These are phyloP conservation scores for Elephas maximus DNA, from an alignment of 2,113 vertebrate genomes.

Conservation along the genomic window DNA sequence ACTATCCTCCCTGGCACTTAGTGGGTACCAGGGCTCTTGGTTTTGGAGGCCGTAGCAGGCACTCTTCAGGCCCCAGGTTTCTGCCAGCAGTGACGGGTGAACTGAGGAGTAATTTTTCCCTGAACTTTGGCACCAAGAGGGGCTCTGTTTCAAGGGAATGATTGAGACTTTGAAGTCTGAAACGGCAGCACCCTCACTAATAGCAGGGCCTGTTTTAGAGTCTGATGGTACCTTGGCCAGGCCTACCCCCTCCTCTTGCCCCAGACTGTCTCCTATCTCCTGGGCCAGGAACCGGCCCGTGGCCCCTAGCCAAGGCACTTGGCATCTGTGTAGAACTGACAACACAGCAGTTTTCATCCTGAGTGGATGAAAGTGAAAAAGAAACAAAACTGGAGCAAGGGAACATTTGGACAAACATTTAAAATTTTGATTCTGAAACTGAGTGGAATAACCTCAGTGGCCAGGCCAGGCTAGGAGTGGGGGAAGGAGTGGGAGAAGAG, in stretches of 20 bases:
- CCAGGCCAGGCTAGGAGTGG: too few species aligned
- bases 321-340: neutral
- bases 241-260: neutral
- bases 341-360: neutral
- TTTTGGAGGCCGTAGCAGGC: neutral
- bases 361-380: neutral
- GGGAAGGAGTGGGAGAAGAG: neutral
- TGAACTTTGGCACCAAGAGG: neutral
- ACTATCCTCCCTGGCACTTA: accelerated
- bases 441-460: neutral
- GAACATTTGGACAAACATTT: neutral
- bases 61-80: neutral
- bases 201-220: neutral
- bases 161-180: neutral
- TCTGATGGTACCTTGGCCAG: neutral
- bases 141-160: neutral
- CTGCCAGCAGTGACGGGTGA: neutral
- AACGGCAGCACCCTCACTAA: neutral
- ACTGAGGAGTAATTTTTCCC: neutral
- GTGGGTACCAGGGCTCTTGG: neutral
- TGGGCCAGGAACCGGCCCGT: accelerated
- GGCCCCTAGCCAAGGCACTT: neutral
- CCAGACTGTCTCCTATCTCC: neutral
- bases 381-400: neutral
- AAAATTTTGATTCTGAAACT: neutral